These are phyloP conservation scores for Nyleta sp. DNA, from an alignment of 2,888 invertebrate species.

Conservation along the genomic window DNA sequence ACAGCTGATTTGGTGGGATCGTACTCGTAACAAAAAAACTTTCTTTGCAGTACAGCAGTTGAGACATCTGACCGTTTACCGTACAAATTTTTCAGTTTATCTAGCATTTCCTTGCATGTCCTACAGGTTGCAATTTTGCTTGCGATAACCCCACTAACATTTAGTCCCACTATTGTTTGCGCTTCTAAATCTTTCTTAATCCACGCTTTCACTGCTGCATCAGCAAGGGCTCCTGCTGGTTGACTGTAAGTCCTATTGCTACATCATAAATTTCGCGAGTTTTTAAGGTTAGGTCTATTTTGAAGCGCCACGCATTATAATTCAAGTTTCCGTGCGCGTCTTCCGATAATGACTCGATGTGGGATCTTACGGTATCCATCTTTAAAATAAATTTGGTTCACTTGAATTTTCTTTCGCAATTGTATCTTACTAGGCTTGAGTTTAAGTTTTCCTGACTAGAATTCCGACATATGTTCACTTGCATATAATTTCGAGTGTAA, in stretches of 20 bases:
- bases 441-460: too few species aligned
- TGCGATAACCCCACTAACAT: slow-evolving; percentile 62
- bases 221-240: background rate
- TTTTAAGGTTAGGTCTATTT: slow-evolving; percentile 62
- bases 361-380: slow-evolving; percentile 67
- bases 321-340: slow-evolving; percentile 56
- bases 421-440: too few species aligned
- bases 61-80: slow-evolving; percentile 27
- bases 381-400: background rate
- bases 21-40: slow-evolving; percentile 68
- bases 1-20: slow-evolving; percentile 61
- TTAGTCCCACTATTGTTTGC: slow-evolving; percentile 64
- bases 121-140: slow-evolving; percentile 64
- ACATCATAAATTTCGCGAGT: slow-evolving; percentile 45
- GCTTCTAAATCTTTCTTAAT: slow-evolving; percentile 64
- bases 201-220: slow-evolving; percentile 38
- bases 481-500: too few species aligned
- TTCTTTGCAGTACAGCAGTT: slow-evolving; percentile 36
- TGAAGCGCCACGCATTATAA: slow-evolving; percentile 64
- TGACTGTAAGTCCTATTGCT: slow-evolving; percentile 11
- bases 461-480: too few species aligned
- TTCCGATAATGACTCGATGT: slow-evolving; percentile 64
- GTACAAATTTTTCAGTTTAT: slow-evolving; percentile 59
- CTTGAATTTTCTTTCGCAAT: background rate
- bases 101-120: slow-evolving; percentile 52